These are phyloP conservation scores for Bolborhynchus lineola DNA, from an alignment of 2,113 vertebrate genomes.

Conservation along the genomic window DNA sequence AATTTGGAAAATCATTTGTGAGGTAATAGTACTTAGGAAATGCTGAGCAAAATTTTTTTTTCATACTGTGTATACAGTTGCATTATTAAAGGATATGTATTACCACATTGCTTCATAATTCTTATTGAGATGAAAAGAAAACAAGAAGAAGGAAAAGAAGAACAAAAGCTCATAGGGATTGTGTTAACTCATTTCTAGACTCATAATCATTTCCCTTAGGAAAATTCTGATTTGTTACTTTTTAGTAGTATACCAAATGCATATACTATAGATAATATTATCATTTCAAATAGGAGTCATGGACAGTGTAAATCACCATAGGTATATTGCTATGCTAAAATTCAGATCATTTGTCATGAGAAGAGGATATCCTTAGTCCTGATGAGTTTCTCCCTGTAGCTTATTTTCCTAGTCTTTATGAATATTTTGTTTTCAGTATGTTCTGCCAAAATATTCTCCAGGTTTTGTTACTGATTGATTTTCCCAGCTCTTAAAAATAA, in stretches of 20 bases:
- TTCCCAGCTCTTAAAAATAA: not conserved
- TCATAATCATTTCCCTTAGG: not conserved
- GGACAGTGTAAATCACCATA: not conserved
- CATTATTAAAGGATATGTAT: not conserved
- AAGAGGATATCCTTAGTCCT: not conserved
- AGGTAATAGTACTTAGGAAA: not conserved
- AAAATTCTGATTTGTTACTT: not conserved
- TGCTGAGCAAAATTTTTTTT: not conserved
- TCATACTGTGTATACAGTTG: not conserved
- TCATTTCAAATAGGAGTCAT: not conserved
- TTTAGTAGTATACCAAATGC: not conserved
- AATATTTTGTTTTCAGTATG: not conserved
- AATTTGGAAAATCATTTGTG: not conserved
- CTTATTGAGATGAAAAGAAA: not conserved
- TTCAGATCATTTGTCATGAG: not conserved
- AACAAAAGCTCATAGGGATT: not conserved
- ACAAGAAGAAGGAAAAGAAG: not conserved
- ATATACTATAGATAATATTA: not conserved
- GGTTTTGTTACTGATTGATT: not conserved
- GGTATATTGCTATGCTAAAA: not conserved
- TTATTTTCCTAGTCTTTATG: not conserved
- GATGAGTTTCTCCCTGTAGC: not conserved
- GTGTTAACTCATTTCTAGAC: not conserved
- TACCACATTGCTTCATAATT: not conserved
- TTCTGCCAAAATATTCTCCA: not conserved